Conservation (phyloP, 2,888 invertebrate species). For the Cepaea hortensis region DNA sequence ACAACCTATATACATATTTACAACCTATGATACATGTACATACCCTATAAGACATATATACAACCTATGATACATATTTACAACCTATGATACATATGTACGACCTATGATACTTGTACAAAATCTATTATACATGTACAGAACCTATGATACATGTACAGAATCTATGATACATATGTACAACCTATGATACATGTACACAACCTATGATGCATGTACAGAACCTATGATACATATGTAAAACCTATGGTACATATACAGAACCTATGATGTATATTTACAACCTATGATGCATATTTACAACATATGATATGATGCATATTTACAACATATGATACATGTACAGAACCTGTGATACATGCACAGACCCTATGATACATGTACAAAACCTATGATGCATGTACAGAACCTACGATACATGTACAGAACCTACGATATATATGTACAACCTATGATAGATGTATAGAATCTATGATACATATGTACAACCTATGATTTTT, state of each 20-base stretch:
- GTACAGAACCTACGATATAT: too few relatives aligned
- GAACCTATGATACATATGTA: neutral
- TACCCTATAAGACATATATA: neutral
- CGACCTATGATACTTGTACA: too few relatives aligned
- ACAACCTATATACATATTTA: too few relatives aligned
- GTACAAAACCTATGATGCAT: neutral
- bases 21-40: too few relatives aligned
- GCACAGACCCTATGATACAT: neutral
- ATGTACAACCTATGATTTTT: neutral
- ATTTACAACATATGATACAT: neutral
- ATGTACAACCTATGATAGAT: neutral
- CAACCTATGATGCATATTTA: too few relatives aligned
- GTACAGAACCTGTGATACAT: neutral
- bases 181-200: too few relatives aligned
- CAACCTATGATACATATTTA: too few relatives aligned
- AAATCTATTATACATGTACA: too few relatives aligned
- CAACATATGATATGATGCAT: neutral
- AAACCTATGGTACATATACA: neutral
- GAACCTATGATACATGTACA: neutral
- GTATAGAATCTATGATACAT: neutral
- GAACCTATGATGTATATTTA: too few relatives aligned
- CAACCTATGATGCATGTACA: too few relatives aligned
- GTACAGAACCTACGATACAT: neutral
- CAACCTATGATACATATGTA: neutral
- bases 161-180: neutral